A percentile compares a stretch with the other conserved stretches of the same genome.
Evolutionary conservation across 1,140 invertebrate genomes (phyloP).

Genomic region (Platorchestia sp.): DNA sequence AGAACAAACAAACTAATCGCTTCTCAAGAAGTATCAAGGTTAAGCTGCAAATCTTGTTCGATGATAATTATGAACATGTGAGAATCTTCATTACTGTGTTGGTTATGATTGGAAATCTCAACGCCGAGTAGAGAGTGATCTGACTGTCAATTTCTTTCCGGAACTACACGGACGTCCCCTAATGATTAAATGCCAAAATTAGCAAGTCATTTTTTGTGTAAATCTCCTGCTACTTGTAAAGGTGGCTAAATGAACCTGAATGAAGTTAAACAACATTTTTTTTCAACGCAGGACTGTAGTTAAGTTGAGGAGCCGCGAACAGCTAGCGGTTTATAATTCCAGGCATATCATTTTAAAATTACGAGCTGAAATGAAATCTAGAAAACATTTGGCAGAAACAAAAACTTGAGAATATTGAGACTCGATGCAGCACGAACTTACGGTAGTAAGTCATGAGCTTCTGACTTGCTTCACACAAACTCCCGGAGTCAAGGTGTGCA

Average conservation of each 20-base stretch:
- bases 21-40: not conserved
- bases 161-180: not conserved
- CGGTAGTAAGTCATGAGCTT: not conserved
- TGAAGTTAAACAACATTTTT: no score
- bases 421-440: not conserved
- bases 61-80: not conserved
- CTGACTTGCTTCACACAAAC: not conserved
- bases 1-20: not conserved
- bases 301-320: not conserved
- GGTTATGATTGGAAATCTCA: not conserved
- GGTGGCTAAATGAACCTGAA: no score
- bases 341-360: not conserved
- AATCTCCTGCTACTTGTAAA: no score
- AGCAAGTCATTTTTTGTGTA: no score
- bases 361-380: not conserved
- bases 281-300: no score
- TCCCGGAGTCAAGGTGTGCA: not conserved
- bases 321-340: not conserved
- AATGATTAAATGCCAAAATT: not conserved
- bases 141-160: not conserved
- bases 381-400: not conserved
- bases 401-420: not conserved
- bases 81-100: not conserved
- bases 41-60: not conserved
- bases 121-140: not conserved